Conservation (phyloP, 2,888 invertebrate species). For the Augiades crinisus region DNA sequence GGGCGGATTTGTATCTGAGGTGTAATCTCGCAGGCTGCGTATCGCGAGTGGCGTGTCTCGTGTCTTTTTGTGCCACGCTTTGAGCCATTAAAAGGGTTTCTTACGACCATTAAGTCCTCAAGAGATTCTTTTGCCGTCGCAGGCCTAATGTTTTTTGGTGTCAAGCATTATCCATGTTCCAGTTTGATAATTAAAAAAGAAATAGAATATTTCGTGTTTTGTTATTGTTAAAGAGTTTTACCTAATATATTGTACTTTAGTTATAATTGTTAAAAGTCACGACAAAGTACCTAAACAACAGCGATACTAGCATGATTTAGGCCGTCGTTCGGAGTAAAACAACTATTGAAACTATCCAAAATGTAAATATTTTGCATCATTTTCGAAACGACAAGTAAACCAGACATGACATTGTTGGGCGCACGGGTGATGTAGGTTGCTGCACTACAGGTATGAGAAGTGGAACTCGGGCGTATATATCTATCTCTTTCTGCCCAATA, state of each 20-base stretch:
- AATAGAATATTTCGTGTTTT: too few relatives aligned
- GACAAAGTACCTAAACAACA: too few relatives aligned
- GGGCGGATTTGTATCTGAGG: slow-evolving; percentile 57
- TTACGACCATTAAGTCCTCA: slow-evolving; percentile 5
- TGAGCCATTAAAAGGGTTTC: slow-evolving; percentile 1
- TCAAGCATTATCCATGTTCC: too few relatives aligned
- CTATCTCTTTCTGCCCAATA: slow-evolving; percentile 44
- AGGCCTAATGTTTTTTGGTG: not conserved
- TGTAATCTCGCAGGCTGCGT: slow-evolving; percentile 47
- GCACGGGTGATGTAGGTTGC: slow-evolving; percentile 75
- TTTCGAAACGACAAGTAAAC: slow-evolving; percentile 59
- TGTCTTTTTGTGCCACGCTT: slow-evolving; percentile 8
- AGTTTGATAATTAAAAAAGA: too few relatives aligned
- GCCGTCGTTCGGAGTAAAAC: not conserved
- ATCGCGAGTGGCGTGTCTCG: slow-evolving; percentile 20
- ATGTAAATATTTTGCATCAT: slow-evolving; percentile 55
- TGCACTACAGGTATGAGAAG: slow-evolving; percentile 65
- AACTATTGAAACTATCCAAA: slow-evolving; percentile 25
- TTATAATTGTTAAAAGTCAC: too few relatives aligned
- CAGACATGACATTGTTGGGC: slow-evolving; percentile 69
- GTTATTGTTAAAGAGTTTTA: too few relatives aligned
- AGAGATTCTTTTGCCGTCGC: not conserved
- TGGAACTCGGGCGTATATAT: slow-evolving; percentile 38
- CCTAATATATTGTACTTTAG: too few relatives aligned
- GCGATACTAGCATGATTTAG: slow-evolving; percentile 2